Percentiles rank a stretch among this genome's conserved stretches.
These are phyloP conservation scores for Triplophysa siluroides DNA, from an alignment of 2,113 vertebrate genomes.

Conservation along the genomic window DNA sequence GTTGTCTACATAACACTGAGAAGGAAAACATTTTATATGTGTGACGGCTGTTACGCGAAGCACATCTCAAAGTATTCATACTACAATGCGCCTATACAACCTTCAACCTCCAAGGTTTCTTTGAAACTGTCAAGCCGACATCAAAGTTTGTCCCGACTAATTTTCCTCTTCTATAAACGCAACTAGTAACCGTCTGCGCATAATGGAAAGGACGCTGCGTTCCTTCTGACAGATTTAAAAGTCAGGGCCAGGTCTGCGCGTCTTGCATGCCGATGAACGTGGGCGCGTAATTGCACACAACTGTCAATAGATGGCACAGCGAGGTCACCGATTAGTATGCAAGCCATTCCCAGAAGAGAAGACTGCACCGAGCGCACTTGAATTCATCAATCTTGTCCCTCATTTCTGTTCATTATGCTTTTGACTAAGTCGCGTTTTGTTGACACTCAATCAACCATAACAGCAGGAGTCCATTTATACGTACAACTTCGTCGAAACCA, in stretches of 20 bases:
- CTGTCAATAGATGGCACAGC: conserved; percentile 73
- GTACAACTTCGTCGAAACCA: background rate
- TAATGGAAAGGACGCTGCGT: conserved; percentile 1
- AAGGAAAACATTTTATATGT: too few species aligned
- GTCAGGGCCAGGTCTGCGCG: background rate
- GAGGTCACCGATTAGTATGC: conserved; percentile 68
- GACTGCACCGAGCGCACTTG: background rate
- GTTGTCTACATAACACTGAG: too few species aligned
- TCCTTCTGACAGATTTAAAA: conserved; percentile 20
- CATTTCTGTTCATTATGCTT: conserved; percentile 28
- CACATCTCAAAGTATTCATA: too few species aligned
- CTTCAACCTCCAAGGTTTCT: background rate
- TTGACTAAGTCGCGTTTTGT: conserved; percentile 37
- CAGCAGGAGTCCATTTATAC: background rate
- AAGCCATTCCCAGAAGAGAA: conserved; percentile 42
- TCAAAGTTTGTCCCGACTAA: background rate
- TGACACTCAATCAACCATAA: conserved; percentile 7
- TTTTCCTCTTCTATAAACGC: background rate
- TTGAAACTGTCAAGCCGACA: conserved; percentile 5
- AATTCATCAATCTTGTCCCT: conserved; percentile 37
- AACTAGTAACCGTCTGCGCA: background rate
- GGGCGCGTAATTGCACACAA: conserved; percentile 60
- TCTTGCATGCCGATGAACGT: conserved; percentile 11
- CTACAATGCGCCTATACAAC: background rate
- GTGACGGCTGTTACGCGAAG: too few species aligned